Conservation (phyloP, 1,140 invertebrate species). For the Hirudo medicinalis region DNA sequence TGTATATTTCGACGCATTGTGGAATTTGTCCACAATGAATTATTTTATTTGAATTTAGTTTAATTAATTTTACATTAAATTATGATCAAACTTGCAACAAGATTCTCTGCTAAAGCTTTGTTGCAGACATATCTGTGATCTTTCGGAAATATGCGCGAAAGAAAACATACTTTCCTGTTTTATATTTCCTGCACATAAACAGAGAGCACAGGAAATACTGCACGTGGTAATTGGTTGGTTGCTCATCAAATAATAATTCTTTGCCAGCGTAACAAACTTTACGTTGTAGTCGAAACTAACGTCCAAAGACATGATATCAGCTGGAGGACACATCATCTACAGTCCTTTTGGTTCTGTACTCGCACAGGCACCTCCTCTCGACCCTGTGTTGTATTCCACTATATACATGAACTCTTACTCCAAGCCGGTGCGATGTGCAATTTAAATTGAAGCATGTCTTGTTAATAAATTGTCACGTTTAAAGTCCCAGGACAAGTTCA, state of each 20-base stretch:
- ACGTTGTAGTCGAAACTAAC: neutral
- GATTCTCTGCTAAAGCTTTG: too few species aligned
- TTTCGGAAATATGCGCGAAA: neutral
- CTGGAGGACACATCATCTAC: neutral
- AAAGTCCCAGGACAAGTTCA: neutral
- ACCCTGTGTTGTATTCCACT: slow-evolving; percentile 1
- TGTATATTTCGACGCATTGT: too few species aligned
- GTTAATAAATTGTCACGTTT: neutral
- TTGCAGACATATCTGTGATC: slow-evolving; percentile 2
- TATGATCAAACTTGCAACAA: too few species aligned
- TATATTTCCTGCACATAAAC: neutral
- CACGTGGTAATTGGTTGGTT: neutral
- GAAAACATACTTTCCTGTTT: slow-evolving; percentile 3
- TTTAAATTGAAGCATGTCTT: neutral
- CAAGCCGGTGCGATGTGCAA: neutral
- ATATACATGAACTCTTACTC: slow-evolving; percentile 9
- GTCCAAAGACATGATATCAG: neutral
- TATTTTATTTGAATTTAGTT: too few species aligned
- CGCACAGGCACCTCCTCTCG: neutral
- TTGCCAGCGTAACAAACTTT: neutral
- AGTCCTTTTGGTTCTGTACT: slow-evolving; percentile 2
- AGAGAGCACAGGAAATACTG: neutral
- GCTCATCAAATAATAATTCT: neutral
- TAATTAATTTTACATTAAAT: too few species aligned
- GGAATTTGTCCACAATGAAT: too few species aligned